Percentiles rank a stretch among this genome's conserved stretches.
phyloP scores from a whole-genome alignment of 2,113 vertebrate genomes.

The Gymnorhina tibicen region DNA sequence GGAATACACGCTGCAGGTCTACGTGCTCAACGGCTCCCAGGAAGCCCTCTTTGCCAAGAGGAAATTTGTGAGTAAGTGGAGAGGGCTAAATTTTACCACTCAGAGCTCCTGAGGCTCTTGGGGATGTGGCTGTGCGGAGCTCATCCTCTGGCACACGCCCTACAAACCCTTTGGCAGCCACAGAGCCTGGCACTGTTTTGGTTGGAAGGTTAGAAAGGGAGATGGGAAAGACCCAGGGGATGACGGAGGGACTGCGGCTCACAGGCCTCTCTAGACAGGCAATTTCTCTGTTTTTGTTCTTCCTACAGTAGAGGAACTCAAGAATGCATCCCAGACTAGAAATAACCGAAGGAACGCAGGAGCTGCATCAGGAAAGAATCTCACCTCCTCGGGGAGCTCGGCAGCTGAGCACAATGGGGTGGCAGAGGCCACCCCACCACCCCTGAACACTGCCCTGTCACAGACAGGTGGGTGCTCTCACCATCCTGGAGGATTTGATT shows the following conservation, averaged over 20 bases:
- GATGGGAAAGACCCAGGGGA: not conserved
- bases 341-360: slow-evolving; percentile 9
- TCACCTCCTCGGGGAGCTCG: not conserved
- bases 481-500: not conserved
- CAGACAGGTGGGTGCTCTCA: slow-evolving; percentile 8
- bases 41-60: slow-evolving; percentile 84
- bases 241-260: not conserved
- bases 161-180: accelerated
- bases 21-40: slow-evolving; percentile 80
- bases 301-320: slow-evolving; percentile 64
- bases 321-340: slow-evolving; percentile 45
- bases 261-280: not conserved
- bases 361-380: not conserved
- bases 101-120: not conserved
- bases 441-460: not conserved
- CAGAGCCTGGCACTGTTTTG: not conserved
- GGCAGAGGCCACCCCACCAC: not conserved
- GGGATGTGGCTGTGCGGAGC: not conserved
- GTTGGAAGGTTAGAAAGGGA: not conserved
- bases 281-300: not conserved
- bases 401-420: not conserved
- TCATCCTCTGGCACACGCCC: not conserved
- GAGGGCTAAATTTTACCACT: accelerated
- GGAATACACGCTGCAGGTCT: slow-evolving; percentile 85
- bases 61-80: slow-evolving; percentile 88